phyloP scores from a whole-genome alignment of 30 jellyfish, hydroid and myxozoan species.

The Aurelia sp. region DNA sequence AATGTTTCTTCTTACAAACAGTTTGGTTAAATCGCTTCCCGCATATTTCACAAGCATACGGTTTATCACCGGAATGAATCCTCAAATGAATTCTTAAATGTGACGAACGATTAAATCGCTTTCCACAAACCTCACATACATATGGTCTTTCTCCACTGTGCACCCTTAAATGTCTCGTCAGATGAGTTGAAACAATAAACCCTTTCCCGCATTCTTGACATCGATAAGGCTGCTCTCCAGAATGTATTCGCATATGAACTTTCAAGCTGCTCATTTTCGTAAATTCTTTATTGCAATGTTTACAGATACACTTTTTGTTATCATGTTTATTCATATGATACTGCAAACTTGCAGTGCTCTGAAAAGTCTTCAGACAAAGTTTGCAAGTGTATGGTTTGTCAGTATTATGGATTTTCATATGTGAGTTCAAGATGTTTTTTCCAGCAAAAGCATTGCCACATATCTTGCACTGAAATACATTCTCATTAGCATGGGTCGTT shows the following conservation, averaged over 20 bases:
- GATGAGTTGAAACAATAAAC: slow-evolving; percentile 56
- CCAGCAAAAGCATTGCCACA: slow-evolving; percentile 69
- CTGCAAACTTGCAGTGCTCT: slow-evolving; percentile 50
- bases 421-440: slow-evolving; percentile 48
- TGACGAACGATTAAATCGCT: slow-evolving; percentile 66
- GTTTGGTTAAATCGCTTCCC: slow-evolving; percentile 67
- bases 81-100: slow-evolving; percentile 62
- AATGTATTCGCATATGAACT: slow-evolving; percentile 65
- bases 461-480: slow-evolving; percentile 45
- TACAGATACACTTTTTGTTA: slow-evolving; percentile 39
- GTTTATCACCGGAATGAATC: slow-evolving; percentile 77
- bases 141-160: slow-evolving; percentile 76
- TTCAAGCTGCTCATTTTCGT: slow-evolving; percentile 71
- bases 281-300: slow-evolving; percentile 64
- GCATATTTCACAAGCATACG: slow-evolving; percentile 64
- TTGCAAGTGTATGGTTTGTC: slow-evolving; percentile 53
- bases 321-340: slow-evolving; percentile 51
- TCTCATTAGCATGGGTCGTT: slow-evolving; percentile 49
- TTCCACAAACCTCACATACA: slow-evolving; percentile 65
- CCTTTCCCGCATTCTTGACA: slow-evolving; percentile 78
- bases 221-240: slow-evolving; percentile 73
- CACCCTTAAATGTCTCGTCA: slow-evolving; percentile 61
- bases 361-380: slow-evolving; percentile 41
- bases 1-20: slow-evolving; percentile 48
- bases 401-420: slow-evolving; percentile 57